Base-by-base conservation (phyloP, 2,888 invertebrate species). In the Drosophila siamana region DNA sequence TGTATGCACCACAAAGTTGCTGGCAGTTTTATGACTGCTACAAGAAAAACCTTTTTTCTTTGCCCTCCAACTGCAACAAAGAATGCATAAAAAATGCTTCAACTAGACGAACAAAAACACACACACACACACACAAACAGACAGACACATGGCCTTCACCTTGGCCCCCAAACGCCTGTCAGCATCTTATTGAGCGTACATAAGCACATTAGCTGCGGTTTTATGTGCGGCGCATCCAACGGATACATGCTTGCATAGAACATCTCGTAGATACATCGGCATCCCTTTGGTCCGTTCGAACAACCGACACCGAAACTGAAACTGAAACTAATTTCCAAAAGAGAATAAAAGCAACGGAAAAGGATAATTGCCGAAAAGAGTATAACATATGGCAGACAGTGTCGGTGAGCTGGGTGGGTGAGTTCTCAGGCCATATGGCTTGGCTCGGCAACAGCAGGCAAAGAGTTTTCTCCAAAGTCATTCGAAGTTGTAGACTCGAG, bases 191-290 rank as follows among this genome's bases (percentile, higher is more conserved):
- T 87, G 86, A 85, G 87, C 86, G 72, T 62, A 66, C 72, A 75
- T 85, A 87, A 85, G 74, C 85, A 68, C 80, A 87, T 85, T 87
- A 85, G 87, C 78, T 85, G 85, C 85, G 84, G 80, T 80, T 76
- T 77, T 48, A 41, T 78, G 43, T 78, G 67, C 62, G 38, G 57
- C 57, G 51, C 59, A 78, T 73, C 66, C 48, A 66, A 46, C 16
- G 55, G 70, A 48, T 61, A 74, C 67, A 59, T 40, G 40, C 16
- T 19, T 19, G 19, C 19, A 51, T 15, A 40, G 22, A n/a, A 22
- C 47, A 57, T 16, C 36, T 36, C 44, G 28, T n/a, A 50, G 13
- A 28, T 26, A 50, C 55, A 28, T 60, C 86, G 80, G 81, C 74
- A 16, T 76, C 55, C 74, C 80, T 76, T 84, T 79, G 85, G 86